Conservation (phyloP, 2,113 vertebrate species). For the Phodopus roborovskii region DNA sequence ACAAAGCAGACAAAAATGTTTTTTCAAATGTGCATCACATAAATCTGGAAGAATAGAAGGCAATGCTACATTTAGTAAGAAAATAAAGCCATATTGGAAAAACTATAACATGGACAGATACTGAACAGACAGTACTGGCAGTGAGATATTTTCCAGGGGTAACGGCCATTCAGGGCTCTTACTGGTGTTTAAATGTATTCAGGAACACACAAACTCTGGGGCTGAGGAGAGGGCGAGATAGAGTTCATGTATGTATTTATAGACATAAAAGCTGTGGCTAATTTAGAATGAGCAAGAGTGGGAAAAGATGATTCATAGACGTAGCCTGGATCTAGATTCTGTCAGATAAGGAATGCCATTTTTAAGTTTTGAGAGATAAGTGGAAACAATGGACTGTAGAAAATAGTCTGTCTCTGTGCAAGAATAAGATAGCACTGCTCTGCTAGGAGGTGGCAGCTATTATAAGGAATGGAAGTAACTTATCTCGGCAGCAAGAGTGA, state of each 20-base stretch:
- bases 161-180: neutral
- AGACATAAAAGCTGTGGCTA: neutral
- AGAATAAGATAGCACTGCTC: neutral
- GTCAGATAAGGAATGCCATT: neutral
- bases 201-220: neutral
- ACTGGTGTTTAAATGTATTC: neutral
- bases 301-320: neutral
- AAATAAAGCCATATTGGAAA: neutral
- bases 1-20: neutral
- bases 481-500: neutral
- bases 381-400: slow-evolving; percentile 11
- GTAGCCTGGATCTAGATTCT: neutral
- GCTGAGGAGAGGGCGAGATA: neutral
- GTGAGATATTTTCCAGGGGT: neutral
- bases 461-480: neutral
- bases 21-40: neutral
- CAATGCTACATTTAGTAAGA: slow-evolving; percentile 26
- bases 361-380: slow-evolving; percentile 14
- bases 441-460: neutral
- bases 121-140: neutral
- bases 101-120: neutral
- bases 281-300: neutral
- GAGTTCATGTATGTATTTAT: neutral
- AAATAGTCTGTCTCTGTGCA: neutral
- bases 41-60: neutral